Evolutionary conservation across 2,113 vertebrate species (phyloP), one percentile per base, ranked within the genome.

Genomic region (Pitta sordida): DNA sequence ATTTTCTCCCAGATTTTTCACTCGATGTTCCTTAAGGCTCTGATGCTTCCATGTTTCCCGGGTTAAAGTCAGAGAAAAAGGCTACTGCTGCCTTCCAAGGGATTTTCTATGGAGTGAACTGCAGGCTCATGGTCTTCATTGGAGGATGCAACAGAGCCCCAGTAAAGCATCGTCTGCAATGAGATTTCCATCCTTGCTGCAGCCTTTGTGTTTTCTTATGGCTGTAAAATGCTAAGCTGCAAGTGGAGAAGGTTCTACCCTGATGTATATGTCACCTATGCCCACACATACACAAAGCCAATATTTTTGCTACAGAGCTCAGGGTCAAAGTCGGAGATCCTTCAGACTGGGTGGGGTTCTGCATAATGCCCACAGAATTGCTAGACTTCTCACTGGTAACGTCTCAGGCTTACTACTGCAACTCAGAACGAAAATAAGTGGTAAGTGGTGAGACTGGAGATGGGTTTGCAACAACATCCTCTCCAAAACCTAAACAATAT

Each of bases 371-470:
- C 6, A 0, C 84, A 93, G 81, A 91, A 92, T 51, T 92, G 83
- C 65, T 95, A 84, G 80, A 89, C 58, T 88, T 67, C 68, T 58
- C 83, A 46, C 70, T 90, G 49, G 58, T 89, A 94, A 89, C 4
- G 13, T 91, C 89, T 93, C 60, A 83, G 76, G 52, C 68, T 44
- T 48, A 68, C 4, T 69, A 13, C 67, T 87, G 67, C 84, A 1
- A 96, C 83, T 96, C 92, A 95, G 81, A 95, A 89, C 2, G 74
- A 96, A 89, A 95, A 92, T 71, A 85, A 93, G 81, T 48, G 87
- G 88, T 82, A 86, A 93, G 80, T 20, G 51, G 58, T 92, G 87
- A 95, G 89, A 69, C 74, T 65, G 29, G 37, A 92, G 53, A 83
- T 0, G 0, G 30, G 29, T 92, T 87, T 68, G 82, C 86, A 91